Evolutionary conservation across 1,140 invertebrate species (phyloP).

Genomic region (Doryteuthis pealeii): DNA sequence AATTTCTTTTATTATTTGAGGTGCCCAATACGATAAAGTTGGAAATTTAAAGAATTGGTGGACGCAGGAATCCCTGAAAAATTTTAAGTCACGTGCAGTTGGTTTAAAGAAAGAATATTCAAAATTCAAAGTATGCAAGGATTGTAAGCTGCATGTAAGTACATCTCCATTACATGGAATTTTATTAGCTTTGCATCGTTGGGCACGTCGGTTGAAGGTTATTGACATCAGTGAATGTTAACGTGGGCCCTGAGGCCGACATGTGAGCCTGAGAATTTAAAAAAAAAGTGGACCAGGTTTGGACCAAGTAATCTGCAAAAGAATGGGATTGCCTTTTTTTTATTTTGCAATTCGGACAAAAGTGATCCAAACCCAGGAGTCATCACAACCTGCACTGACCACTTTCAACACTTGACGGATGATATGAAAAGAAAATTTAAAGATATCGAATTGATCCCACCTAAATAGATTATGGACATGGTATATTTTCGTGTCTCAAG

Average conservation of each 20-base stretch:
- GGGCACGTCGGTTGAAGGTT: too few relatives aligned
- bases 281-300: too few relatives aligned
- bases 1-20: conserved; percentile 24
- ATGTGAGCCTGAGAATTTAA: too few relatives aligned
- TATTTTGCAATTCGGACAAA: background rate
- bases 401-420: background rate
- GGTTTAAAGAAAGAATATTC: background rate
- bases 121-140: background rate
- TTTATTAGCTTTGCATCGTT: too few relatives aligned
- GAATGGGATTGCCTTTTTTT: background rate
- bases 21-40: conserved; percentile 36
- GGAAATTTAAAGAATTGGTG: conserved; percentile 46
- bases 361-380: background rate
- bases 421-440: background rate
- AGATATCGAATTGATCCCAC: background rate
- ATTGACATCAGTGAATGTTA: too few relatives aligned
- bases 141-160: background rate
- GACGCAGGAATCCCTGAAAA: conserved; percentile 29
- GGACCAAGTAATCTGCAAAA: background rate
- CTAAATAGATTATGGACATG: background rate
- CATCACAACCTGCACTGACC: background rate
- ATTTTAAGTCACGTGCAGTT: conserved; percentile 33
- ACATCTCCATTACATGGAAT: too few relatives aligned
- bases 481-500: background rate
- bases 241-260: too few relatives aligned